Base-by-base conservation (phyloP, 2,888 invertebrate genomes). In the Brachyptera risi region DNA sequence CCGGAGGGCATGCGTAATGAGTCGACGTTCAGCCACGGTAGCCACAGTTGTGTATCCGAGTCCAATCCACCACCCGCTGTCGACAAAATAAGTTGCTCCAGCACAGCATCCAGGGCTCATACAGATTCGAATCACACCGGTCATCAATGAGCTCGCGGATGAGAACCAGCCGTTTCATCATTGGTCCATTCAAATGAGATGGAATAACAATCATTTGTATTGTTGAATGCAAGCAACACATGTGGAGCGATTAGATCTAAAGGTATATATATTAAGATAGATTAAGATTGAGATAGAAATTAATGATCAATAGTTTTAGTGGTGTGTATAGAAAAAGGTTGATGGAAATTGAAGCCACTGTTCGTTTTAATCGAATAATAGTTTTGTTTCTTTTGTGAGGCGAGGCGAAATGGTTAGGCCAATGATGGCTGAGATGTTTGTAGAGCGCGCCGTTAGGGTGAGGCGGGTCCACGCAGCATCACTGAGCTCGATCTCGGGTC, bases 11-110 rank as follows among this genome's bases (percentile, higher is more conserved):
- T 19, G 27, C 4, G 2, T 27, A 42, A 17, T 17, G 1, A 40
- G 49, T 42, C 58, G 54, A 19, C 19, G 49, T 24, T 26, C n/a
- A n/a, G 21, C 58, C 26, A 50, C 61, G 24, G 57, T 58, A 58
- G 50, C 58, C n/a, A 49, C 60, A 19, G 44, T 44, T 11, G 9
- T 17, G 21, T 11, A 27, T 35, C 19, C 13, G n/a, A n/a, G 49
- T 37, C 50, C 58, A 61, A 61, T 61, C 61, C 58, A 47, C 61
- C 61, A 49, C 61, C 61, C 37, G 58, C 50, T 37, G 57, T 37
- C 58, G 38, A 27, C 38, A 42, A 24, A 57, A 60, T 60, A 60
- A 54, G 54, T 60, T 60, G 35, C 37, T 23, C 26, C 47, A 15
- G 54, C 31, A 21, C 60, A 17, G 44, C 2, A n/a, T 19, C 23